Conservation (phyloP, 2,113 vertebrate species). For the Leptobrachium leishanense region DNA sequence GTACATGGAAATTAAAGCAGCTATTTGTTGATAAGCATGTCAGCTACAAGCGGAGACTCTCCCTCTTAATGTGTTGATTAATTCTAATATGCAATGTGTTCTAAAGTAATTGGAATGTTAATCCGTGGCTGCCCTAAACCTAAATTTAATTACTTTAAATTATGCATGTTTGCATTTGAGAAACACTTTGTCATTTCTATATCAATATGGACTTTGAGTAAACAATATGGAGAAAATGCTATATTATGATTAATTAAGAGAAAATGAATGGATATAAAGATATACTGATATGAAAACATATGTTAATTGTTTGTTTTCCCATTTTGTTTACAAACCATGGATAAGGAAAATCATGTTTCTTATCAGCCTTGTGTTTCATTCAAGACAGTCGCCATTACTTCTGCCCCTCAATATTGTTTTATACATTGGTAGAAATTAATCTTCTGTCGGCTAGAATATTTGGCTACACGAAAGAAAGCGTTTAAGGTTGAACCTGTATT, state of each 20-base stretch:
- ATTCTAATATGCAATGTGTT: conserved; percentile 54
- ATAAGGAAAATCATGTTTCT: too few species aligned
- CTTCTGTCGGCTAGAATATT: too few species aligned
- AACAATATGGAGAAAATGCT: neutral
- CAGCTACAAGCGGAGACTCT: conserved; percentile 35
- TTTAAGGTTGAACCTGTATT: too few species aligned
- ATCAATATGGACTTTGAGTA: conserved; percentile 60
- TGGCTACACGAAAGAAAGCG: too few species aligned
- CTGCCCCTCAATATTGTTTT: too few species aligned
- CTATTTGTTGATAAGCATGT: conserved; percentile 19
- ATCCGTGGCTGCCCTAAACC: conserved; percentile 50
- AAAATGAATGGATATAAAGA: neutral
- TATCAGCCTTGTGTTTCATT: too few species aligned
- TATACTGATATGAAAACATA: neutral
- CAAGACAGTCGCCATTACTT: too few species aligned
- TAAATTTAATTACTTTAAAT: conserved; percentile 53
- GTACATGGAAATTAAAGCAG: conserved; percentile 30
- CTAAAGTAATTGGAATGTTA: conserved; percentile 55
- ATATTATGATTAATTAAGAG: neutral
- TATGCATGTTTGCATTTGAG: conserved; percentile 51
- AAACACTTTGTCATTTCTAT: conserved; percentile 56
- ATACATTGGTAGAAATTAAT: too few species aligned
- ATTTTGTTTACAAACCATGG: too few species aligned
- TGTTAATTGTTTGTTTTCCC: too few species aligned
- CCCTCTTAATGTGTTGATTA: conserved; percentile 44